Conservation (phyloP, 2,888 invertebrate genomes). For the Drosophila bunnanda region DNA sequence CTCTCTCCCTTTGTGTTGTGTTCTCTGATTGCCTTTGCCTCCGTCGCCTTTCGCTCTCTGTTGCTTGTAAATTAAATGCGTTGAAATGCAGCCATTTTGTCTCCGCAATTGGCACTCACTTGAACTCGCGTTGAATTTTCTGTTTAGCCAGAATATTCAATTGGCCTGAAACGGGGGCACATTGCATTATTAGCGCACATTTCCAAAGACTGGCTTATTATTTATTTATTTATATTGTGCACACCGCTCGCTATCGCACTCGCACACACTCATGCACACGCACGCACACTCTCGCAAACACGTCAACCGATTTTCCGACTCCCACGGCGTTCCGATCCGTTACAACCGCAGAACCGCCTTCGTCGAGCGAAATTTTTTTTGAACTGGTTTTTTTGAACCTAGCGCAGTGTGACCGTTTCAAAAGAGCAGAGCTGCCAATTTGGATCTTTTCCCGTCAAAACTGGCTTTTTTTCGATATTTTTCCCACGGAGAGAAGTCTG, state of each 20-base stretch:
- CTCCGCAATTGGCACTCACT: slow-evolving; percentile 47
- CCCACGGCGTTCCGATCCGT: slow-evolving; percentile 53
- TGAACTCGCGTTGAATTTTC: slow-evolving; percentile 31
- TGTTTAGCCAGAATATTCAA: slow-evolving; percentile 34
- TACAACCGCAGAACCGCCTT: too few species aligned
- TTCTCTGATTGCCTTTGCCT: slow-evolving; percentile 50
- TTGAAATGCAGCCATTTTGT: slow-evolving; percentile 74
- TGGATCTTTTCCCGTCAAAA: too few species aligned
- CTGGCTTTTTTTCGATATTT: too few species aligned
- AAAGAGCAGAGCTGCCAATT: too few species aligned
- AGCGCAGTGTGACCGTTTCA: too few species aligned
- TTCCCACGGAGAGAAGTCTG: too few species aligned
- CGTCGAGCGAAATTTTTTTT: too few species aligned
- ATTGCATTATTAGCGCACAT: slow-evolving; percentile 22
- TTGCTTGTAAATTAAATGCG: slow-evolving; percentile 66
- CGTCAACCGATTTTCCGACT: slow-evolving; percentile 57
- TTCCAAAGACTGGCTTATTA: slow-evolving; percentile 13
- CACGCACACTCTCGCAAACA: slow-evolving; percentile 49
- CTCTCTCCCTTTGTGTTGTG: slow-evolving; percentile 62
- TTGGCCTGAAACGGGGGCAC: slow-evolving; percentile 22
- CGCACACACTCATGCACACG: slow-evolving; percentile 29
- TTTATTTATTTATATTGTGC: slow-evolving; percentile 31
- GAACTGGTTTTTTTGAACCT: too few species aligned
- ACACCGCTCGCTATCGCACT: neutral
- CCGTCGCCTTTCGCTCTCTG: slow-evolving; percentile 27